phyloP scores from a whole-genome alignment of 92 coral and sea anemone species.

The Porites evermanni region DNA sequence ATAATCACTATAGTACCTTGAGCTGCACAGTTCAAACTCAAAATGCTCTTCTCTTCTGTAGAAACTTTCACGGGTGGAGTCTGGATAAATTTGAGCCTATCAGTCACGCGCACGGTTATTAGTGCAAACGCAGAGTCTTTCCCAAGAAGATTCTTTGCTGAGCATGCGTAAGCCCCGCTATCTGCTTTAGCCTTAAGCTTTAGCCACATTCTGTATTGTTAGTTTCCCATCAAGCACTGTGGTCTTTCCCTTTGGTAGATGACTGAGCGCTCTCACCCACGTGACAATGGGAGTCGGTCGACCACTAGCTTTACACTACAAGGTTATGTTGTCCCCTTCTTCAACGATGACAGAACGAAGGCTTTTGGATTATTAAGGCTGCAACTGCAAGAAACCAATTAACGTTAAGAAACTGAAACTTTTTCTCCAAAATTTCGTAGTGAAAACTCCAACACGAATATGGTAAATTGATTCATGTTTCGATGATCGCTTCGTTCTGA shows the following conservation, averaged over 20 bases:
- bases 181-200: not conserved
- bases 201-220: not conserved
- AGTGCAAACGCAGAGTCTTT: slow-evolving; percentile 18
- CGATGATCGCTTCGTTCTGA: no score
- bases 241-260: not conserved
- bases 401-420: no score
- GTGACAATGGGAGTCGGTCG: no score
- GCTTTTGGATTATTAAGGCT: no score
- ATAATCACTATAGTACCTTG: slow-evolving; percentile 18
- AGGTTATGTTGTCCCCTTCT: slow-evolving; percentile 32
- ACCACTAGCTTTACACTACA: no score
- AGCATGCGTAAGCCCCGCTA: slow-evolving; percentile 28
- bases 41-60: not conserved
- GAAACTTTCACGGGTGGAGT: not conserved
- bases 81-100: slow-evolving; percentile 14
- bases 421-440: no score
- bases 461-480: no score
- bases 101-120: slow-evolving; percentile 5
- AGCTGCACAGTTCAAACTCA: slow-evolving; percentile 39
- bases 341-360: slow-evolving; percentile 26
- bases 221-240: slow-evolving; percentile 2
- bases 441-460: no score
- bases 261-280: no score
- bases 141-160: slow-evolving; percentile 16
- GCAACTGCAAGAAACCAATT: no score